Evolutionary conservation across 1,140 invertebrate species (phyloP), one percentile per base, ranked within the genome.

Genomic region (Heliothis subflexa): DNA sequence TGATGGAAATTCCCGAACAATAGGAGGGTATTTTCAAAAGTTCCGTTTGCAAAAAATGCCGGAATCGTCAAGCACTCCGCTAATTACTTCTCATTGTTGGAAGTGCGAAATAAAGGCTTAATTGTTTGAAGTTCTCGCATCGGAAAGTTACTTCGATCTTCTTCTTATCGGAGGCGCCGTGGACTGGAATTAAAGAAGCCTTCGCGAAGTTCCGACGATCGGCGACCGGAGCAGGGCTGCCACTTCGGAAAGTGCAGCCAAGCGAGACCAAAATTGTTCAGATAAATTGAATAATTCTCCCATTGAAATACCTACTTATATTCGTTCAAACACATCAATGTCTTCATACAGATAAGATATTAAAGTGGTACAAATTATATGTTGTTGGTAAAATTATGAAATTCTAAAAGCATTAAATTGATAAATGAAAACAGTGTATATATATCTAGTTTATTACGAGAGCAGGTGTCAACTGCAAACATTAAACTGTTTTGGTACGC

Each of bases 41-140:
- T 88, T 73, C 81, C 84, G 83, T 82, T 62, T 47, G 40, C 72
- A 45, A 85, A 88, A 87, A 85, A 68, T 57, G 76, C 71, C 80
- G 84, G 71, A 83, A 83, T 79, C 76, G 78, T 79, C 73, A 79
- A 55, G 85, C 79, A 78, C 78, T 79, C 72, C 73, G 84, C 88
- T 91, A 92, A 93, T 92, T 91, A 90, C 82, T 88, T 88, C 84
- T 83, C 84, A 90, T 92, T 91, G 90, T 90, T 85, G 76, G 70
- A 72, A 77, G 85, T 55, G 84, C 83, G 81, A 89, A 88, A 87
- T 89, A 89, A 90, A 91, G 88, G 85, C 78, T 88, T 89, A 88
- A 91, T 91, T 87, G 86, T 89, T 89, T 86, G 78, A 91, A 91
- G 85, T 91, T 91, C 73, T 64, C 82, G 72, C 80, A 76, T 82